Evolutionary conservation across 64 coral and sea anemone species (phyloP).

Genomic region (Anthopleura sola): DNA sequence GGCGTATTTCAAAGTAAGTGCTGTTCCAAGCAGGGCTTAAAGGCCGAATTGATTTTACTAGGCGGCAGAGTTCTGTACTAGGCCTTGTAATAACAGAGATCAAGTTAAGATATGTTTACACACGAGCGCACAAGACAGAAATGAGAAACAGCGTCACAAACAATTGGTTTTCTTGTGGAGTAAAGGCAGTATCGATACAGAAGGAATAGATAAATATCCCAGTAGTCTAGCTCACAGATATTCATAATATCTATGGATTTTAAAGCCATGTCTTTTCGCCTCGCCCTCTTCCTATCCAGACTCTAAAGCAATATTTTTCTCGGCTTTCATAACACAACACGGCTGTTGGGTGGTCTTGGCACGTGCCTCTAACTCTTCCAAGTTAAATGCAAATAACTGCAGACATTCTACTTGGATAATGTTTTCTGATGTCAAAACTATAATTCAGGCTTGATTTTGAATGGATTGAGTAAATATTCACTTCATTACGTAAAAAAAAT

Average conservation of each 20-base stretch:
- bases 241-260: background rate
- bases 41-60: background rate
- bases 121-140: background rate
- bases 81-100: conserved; percentile 1
- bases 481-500: too few species aligned
- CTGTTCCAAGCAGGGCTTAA: background rate
- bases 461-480: too few species aligned
- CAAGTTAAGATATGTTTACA: conserved; percentile 1
- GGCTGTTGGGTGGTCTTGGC: background rate
- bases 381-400: conserved; percentile 12
- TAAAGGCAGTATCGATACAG: background rate
- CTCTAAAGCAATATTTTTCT: background rate
- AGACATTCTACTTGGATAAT: background rate
- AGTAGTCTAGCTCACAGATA: background rate
- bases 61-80: background rate
- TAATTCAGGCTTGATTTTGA: background rate
- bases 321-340: background rate
- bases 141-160: background rate
- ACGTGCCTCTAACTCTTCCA: conserved; percentile 3
- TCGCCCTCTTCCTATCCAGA: conserved; percentile 14
- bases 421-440: background rate
- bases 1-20: background rate
- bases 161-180: background rate
- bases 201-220: background rate
- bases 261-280: background rate